phyloP scores from a whole-genome alignment of 2,888 invertebrate species.

The Masnerella sp. region DNA sequence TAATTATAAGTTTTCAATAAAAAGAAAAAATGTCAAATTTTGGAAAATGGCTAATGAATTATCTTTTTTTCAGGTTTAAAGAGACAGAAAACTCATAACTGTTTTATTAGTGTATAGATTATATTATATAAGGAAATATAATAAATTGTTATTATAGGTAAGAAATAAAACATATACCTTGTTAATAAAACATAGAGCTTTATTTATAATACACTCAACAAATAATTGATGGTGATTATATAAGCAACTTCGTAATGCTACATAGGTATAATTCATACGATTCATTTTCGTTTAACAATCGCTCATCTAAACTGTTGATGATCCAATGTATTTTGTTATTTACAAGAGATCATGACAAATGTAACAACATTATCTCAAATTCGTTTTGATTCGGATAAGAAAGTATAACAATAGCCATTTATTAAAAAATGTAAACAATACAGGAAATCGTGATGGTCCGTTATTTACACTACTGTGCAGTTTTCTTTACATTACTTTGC shows the following conservation, averaged over 20 bases:
- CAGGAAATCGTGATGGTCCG: conserved; percentile 28
- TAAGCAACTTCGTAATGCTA: conserved; percentile 67
- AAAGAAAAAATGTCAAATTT: too few relatives aligned
- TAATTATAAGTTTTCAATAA: too few relatives aligned
- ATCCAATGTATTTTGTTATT: conserved; percentile 66
- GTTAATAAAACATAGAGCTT: conserved; percentile 74
- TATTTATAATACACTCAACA: conserved; percentile 74
- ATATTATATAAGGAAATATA: too few relatives aligned
- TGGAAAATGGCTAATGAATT: too few relatives aligned
- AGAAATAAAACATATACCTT: conserved; percentile 8
- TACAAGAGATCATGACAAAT: conserved; percentile 68
- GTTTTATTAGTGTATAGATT: too few relatives aligned
- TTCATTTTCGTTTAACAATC: conserved; percentile 65
- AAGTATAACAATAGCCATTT: conserved; percentile 69
- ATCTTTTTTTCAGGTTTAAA: conserved; percentile 9
- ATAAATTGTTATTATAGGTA: too few relatives aligned
- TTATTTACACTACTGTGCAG: conserved; percentile 60
- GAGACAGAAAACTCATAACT: conserved; percentile 23
- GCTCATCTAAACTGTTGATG: conserved; percentile 52
- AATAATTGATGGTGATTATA: conserved; percentile 70
- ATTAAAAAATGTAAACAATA: conserved; percentile 65
- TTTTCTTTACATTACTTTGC: conserved; percentile 27
- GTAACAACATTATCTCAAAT: conserved; percentile 67
- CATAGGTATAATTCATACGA: conserved; percentile 58
- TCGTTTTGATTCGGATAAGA: conserved; percentile 66